These are phyloP conservation scores for Lytechinus variegatus DNA, from an alignment of 35 echinoderm and acorn worm genomes.

Conservation along the genomic window DNA sequence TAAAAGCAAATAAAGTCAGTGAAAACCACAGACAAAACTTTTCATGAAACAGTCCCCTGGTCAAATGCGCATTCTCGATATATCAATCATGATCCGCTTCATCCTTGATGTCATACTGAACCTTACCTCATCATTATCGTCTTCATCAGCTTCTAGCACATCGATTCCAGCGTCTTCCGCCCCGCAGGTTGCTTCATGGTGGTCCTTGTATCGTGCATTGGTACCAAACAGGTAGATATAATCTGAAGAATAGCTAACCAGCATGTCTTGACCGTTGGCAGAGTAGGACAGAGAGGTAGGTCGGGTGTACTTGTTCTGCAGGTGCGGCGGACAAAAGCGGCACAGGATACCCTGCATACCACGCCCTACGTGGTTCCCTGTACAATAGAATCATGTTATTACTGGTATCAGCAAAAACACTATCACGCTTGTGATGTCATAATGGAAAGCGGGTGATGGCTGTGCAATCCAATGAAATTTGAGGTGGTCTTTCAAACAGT, in stretches of 20 bases:
- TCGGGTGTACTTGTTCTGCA: constrained; percentile 91
- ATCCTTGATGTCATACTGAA: not conserved
- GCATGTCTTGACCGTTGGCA: constrained; percentile 74
- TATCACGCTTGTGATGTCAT: too few relatives aligned
- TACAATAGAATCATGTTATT: too few relatives aligned
- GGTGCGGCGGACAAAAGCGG: constrained; percentile 83
- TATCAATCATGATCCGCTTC: too few relatives aligned
- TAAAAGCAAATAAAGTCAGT: too few relatives aligned
- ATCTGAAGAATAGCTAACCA: constrained; percentile 96
- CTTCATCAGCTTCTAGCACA: not conserved
- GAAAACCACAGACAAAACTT: too few relatives aligned
- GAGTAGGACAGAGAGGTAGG: constrained; percentile 93
- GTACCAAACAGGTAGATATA: constrained; percentile 89
- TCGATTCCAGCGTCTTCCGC: not conserved
- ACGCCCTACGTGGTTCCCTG: constrained; percentile 78
- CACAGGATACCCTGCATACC: constrained; percentile 96
- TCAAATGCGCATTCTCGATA: too few relatives aligned
- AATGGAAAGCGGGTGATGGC: too few relatives aligned
- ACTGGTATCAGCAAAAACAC: too few relatives aligned
- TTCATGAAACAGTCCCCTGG: too few relatives aligned
- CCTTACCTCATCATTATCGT: constrained; percentile 60
- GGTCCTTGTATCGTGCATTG: constrained; percentile 26
- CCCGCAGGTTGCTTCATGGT: not conserved
- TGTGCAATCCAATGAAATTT: too few relatives aligned
- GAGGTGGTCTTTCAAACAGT: too few relatives aligned